These are phyloP conservation scores for Ellobium chinense DNA, from an alignment of 2,888 invertebrate genomes.

Conservation along the genomic window DNA sequence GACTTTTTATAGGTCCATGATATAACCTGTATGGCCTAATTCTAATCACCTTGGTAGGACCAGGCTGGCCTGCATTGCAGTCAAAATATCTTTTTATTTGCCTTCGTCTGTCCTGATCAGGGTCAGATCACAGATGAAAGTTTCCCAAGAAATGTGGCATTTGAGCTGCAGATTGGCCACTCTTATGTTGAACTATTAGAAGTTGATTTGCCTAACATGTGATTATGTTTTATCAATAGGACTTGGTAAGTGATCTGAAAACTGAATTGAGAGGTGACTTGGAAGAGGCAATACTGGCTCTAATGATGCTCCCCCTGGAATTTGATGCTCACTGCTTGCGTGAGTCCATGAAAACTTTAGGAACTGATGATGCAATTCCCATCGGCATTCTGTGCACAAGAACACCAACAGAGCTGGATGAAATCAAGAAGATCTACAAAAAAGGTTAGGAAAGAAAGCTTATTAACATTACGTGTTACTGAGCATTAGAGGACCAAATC, in stretches of 20 bases:
- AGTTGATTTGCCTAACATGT: not conserved
- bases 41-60: no score
- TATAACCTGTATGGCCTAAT: no score
- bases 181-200: no score
- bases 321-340: constrained; percentile 70
- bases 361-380: constrained; percentile 66
- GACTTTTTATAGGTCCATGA: no score
- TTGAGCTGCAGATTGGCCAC: no score
- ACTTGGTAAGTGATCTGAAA: constrained; percentile 66
- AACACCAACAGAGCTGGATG: constrained; percentile 9
- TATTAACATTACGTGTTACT: no score
- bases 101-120: no score
- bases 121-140: no score
- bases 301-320: constrained; percentile 69
- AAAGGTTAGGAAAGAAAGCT: constrained; percentile 20
- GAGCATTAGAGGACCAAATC: no score
- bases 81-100: no score
- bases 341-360: constrained; percentile 67
- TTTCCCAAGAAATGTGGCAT: no score
- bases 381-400: constrained; percentile 52
- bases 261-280: constrained; percentile 70
- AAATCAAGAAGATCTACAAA: constrained; percentile 23
- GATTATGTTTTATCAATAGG: constrained; percentile 50
- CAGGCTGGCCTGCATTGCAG: no score
- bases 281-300: constrained; percentile 68